phyloP scores from a whole-genome alignment of 2,797 vertebrate genomes.

The Linurgus olivaceus region DNA sequence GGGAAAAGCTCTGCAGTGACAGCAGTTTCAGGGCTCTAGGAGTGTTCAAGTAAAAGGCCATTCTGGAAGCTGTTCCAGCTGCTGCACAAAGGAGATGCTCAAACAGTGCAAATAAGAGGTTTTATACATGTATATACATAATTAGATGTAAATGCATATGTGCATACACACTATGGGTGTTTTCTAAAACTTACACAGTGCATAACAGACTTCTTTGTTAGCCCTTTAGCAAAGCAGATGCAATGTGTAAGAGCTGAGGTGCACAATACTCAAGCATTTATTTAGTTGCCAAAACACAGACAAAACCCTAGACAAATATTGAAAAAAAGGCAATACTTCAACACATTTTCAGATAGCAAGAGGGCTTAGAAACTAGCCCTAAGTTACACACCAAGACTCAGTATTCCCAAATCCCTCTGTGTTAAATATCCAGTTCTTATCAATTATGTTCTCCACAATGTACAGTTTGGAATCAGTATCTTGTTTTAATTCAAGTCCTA shows the following conservation, averaged over 20 bases:
- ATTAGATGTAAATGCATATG: not conserved
- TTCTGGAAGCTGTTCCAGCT: not conserved
- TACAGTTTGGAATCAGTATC: not conserved
- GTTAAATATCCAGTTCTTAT: not conserved
- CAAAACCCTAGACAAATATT: not conserved
- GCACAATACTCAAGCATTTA: not conserved
- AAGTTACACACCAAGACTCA: not conserved
- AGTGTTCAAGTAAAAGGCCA: not conserved
- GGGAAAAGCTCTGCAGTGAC: not conserved
- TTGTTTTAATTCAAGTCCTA: not conserved
- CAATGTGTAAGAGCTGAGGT: not conserved
- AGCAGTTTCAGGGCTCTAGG: not conserved
- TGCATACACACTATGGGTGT: accelerated
- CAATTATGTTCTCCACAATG: not conserved
- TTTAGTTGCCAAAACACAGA: not conserved
- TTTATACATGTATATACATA: not conserved
- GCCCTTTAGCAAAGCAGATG: not conserved
- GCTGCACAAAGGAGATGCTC: not conserved
- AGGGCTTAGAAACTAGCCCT: not conserved
- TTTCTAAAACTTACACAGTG: not conserved
- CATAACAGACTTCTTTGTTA: not conserved
- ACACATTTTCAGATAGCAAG: not conserved
- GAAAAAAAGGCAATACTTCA: not conserved
- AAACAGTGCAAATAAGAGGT: not conserved
- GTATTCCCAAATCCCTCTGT: not conserved